These are phyloP conservation scores for Otocyon megalotis DNA, from an alignment of 2,113 vertebrate species.

Conservation along the genomic window DNA sequence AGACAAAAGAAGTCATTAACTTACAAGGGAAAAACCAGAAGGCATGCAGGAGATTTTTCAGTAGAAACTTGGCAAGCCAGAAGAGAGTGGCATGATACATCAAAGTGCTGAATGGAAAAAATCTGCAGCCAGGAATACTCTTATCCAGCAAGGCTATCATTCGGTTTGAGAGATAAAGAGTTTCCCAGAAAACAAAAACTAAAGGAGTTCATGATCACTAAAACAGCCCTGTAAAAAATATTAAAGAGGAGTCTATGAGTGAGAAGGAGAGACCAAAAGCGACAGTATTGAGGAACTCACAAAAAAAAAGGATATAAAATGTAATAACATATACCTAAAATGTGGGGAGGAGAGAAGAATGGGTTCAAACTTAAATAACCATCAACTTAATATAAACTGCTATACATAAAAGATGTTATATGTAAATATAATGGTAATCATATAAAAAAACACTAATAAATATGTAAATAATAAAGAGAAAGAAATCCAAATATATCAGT, in stretches of 20 bases:
- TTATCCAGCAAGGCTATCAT: neutral
- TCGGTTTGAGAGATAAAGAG: neutral
- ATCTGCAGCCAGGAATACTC: neutral
- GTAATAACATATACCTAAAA: neutral
- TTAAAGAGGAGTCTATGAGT: neutral
- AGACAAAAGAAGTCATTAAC: neutral
- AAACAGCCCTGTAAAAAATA: neutral
- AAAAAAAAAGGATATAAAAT: neutral
- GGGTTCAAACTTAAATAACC: neutral
- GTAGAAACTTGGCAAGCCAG: neutral
- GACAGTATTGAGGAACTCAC: neutral
- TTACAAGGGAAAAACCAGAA: neutral
- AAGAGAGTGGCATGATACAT: neutral
- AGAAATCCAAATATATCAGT: neutral
- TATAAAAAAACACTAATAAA: neutral
- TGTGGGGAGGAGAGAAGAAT: neutral
- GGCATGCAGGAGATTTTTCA: neutral
- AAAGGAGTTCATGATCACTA: neutral
- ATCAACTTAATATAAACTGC: neutral
- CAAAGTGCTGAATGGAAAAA: neutral
- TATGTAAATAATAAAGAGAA: neutral
- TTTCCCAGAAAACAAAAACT: neutral
- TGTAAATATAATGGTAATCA: neutral
- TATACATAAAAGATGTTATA: neutral
- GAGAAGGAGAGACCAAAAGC: neutral